Percentiles rank a stretch among this genome's conserved stretches.
Evolutionary conservation across 92 coral and sea anemone genomes (phyloP).

Genomic region (Plumapathes pennacea): DNA sequence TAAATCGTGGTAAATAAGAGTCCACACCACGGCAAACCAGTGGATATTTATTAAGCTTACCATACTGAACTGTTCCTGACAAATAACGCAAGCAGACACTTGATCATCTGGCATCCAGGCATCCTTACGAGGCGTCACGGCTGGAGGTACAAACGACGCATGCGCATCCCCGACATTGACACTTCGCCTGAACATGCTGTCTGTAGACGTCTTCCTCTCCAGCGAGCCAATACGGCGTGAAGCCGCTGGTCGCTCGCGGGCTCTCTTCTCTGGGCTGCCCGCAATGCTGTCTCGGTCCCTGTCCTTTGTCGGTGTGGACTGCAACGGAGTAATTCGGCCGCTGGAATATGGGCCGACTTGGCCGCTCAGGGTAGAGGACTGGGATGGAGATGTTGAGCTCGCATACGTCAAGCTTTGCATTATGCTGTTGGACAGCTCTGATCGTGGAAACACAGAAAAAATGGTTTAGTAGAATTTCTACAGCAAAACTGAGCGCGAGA

Average conservation of each 20-base stretch:
- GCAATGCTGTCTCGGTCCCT: slow-evolving; percentile 22
- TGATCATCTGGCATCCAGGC: slow-evolving; percentile 94
- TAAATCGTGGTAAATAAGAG: too few relatives aligned
- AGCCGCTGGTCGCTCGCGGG: slow-evolving; percentile 27
- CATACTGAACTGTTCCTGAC: slow-evolving; percentile 89
- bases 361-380: slow-evolving; percentile 30
- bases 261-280: slow-evolving; percentile 50
- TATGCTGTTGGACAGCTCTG: slow-evolving; percentile 40
- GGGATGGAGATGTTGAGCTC: slow-evolving; percentile 51
- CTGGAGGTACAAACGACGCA: slow-evolving; percentile 65
- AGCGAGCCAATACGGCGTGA: slow-evolving; percentile 27
- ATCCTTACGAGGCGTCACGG: slow-evolving; percentile 74
- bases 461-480: neutral
- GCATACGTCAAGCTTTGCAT: slow-evolving; percentile 31
- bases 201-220: slow-evolving; percentile 30
- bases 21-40: too few relatives aligned
- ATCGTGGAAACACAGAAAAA: neutral
- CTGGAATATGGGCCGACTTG: slow-evolving; percentile 29
- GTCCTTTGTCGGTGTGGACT: slow-evolving; percentile 37
- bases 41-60: too few relatives aligned
- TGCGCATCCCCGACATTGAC: slow-evolving; percentile 24
- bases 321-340: slow-evolving; percentile 60
- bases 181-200: slow-evolving; percentile 9
- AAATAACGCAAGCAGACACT: slow-evolving; percentile 79
- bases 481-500: too few relatives aligned